Evolutionary conservation across 2,797 vertebrate genomes (phyloP).

Genomic region (Cyclopterus lumpus): DNA sequence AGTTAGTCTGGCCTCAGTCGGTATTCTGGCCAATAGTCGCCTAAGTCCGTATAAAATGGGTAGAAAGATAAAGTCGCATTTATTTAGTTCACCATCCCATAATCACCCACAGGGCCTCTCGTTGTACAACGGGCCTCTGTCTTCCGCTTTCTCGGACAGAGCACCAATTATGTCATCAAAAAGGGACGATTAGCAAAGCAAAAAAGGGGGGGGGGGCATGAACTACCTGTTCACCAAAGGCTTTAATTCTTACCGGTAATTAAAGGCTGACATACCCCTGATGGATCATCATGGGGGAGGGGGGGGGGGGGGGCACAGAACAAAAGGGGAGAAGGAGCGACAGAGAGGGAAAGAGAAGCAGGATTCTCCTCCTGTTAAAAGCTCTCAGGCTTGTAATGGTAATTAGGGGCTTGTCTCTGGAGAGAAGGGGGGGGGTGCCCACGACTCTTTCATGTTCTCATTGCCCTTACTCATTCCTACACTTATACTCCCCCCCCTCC

Average conservation of each 20-base stretch:
- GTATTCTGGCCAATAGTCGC: constrained; percentile 63
- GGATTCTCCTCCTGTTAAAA: constrained; percentile 74
- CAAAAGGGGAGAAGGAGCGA: constrained; percentile 69
- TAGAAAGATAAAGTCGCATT: constrained; percentile 55
- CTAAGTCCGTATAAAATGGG: constrained; percentile 37
- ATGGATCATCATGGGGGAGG: constrained; percentile 76
- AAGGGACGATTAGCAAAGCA: constrained; percentile 75
- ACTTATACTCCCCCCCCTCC: constrained; percentile 30
- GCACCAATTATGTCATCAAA: constrained; percentile 83
- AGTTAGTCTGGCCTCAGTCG: constrained; percentile 54
- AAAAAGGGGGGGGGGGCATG: constrained; percentile 57
- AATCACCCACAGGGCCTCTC: constrained; percentile 55
- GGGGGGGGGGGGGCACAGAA: constrained; percentile 60
- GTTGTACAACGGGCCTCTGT: constrained; percentile 57
- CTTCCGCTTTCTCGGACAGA: constrained; percentile 60
- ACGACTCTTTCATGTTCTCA: constrained; percentile 64
- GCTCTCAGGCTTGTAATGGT: constrained; percentile 76
- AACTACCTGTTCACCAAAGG: constrained; percentile 82
- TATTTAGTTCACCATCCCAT: constrained; percentile 61
- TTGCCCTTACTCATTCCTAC: constrained; percentile 52
- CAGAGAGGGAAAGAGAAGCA: constrained; percentile 56
- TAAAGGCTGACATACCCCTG: constrained; percentile 82
- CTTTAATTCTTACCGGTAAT: constrained; percentile 80
- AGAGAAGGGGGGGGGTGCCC: constrained; percentile 65
- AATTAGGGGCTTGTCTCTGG: constrained; percentile 77